Evolutionary conservation across 2,113 vertebrate species (phyloP), one percentile per base, ranked within the genome.

Genomic region (Notothenia rossii): DNA sequence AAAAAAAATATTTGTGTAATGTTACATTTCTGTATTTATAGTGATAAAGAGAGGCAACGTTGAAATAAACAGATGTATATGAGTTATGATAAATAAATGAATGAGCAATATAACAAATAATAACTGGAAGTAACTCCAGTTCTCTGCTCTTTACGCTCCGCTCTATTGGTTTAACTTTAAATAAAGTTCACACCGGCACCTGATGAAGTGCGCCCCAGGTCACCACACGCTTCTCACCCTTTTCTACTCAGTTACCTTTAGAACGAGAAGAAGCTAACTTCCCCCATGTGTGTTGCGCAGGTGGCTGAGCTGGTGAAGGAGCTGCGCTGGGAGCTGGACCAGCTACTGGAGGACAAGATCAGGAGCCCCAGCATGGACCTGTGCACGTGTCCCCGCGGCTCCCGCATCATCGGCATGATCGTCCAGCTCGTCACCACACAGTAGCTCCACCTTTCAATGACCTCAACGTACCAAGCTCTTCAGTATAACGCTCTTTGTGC

Each of bases 331-430:
- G 97, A 99, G 88, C 92, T 99, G 43, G 98, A 99, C 89, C 96
- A 97, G 88, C 95, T 99, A 33, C 95, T 99, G 69, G 97, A 99
- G 86, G 98, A 99, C 78, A 99, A 99, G 90, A 98, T 99, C 86
- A 96, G 94, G 84, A 98, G 92, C 59, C 98, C 98, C 0, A 97
- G 95, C 92, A 97, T 98, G 87, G 97, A 99, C 89, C 84, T 99
- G 65, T 97, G 96, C 63, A 91, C 86, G 58, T 99, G 98, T 75
- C 98, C 97, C 8, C 95, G 98, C 0, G 97, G 98, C 10, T 99
- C 98, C 12, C 95, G 94, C 63, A 99, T 99, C 92, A 99, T 99
- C 33, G 89, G 89, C 68, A 98, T 95, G 91, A 99, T 99, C 4
- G 98, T 99, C 36, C 97, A 97, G 71, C 97, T 99, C 3, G 96